phyloP scores from a whole-genome alignment of 2,797 vertebrate species.

The Takifugu rubripes region DNA sequence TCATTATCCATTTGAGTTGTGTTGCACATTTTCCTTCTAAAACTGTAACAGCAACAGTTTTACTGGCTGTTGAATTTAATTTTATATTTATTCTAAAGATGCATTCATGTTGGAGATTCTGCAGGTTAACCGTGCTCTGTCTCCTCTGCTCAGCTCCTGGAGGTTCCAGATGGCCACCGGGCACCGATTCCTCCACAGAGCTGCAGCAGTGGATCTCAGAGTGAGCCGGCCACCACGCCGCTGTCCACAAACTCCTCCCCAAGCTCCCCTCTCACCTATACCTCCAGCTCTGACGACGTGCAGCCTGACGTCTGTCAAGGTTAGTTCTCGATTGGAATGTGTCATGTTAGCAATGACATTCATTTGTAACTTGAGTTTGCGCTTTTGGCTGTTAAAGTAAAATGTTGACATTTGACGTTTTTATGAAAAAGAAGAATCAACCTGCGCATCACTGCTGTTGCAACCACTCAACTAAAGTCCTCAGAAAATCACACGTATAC shows the following conservation, averaged over 20 bases:
- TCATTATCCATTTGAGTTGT: neutral
- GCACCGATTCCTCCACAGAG: conserved; percentile 82
- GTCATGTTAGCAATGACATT: neutral
- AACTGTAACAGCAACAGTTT: too few species aligned
- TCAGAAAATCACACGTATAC: too few species aligned
- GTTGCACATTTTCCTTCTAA: neutral
- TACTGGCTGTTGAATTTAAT: too few species aligned
- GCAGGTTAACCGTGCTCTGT: neutral
- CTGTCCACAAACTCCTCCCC: conserved; percentile 60
- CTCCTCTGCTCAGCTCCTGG: conserved; percentile 73
- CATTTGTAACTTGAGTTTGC: too few species aligned
- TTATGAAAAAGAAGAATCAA: too few species aligned
- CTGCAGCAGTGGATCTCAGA: conserved; percentile 71
- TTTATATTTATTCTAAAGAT: too few species aligned
- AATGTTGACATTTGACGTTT: too few species aligned
- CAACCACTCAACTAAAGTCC: too few species aligned
- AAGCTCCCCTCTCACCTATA: conserved; percentile 41
- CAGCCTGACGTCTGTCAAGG: conserved; percentile 53
- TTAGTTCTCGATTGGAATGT: conserved; percentile 21
- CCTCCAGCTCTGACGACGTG: conserved; percentile 48
- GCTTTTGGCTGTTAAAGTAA: too few species aligned
- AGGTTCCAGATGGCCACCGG: conserved; percentile 87
- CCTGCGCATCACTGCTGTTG: too few species aligned
- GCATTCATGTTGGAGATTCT: too few species aligned
- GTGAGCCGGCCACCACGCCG: conserved; percentile 54